These are phyloP conservation scores for Agrilus mali DNA, from an alignment of 2,888 invertebrate genomes.

Conservation along the genomic window DNA sequence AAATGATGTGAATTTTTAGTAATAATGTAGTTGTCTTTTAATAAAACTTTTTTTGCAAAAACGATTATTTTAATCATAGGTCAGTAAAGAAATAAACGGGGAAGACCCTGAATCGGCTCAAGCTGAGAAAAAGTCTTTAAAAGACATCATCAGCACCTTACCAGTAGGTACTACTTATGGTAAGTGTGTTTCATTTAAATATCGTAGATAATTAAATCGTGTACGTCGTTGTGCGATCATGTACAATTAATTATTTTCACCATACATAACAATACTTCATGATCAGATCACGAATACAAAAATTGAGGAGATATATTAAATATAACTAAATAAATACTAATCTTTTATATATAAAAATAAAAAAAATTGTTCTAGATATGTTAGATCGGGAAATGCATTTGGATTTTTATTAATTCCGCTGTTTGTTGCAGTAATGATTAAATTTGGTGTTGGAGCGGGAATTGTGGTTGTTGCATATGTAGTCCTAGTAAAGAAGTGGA, in stretches of 20 bases:
- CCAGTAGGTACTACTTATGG: background rate
- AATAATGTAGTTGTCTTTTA: no score
- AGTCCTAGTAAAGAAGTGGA: conserved; percentile 67
- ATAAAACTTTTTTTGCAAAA: background rate
- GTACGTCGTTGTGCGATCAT: no score
- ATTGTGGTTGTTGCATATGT: conserved; percentile 75
- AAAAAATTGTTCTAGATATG: background rate
- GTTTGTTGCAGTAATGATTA: conserved; percentile 74
- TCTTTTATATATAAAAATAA: background rate
- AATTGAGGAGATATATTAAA: no score
- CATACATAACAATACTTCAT: no score
- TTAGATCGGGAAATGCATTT: conserved; percentile 35
- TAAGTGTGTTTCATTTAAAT: background rate
- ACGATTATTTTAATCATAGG: background rate
- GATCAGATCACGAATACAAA: no score
- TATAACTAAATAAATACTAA: no score
- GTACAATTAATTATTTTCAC: no score
- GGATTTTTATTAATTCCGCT: conserved; percentile 17
- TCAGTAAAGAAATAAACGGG: background rate
- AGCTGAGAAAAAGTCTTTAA: no score
- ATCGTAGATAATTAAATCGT: no score
- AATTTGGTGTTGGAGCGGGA: conserved; percentile 74
- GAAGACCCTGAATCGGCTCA: background rate
- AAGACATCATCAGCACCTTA: no score
- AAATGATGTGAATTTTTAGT: no score